phyloP scores from a whole-genome alignment of 1,140 invertebrate species.

The Whitmania pigra region DNA sequence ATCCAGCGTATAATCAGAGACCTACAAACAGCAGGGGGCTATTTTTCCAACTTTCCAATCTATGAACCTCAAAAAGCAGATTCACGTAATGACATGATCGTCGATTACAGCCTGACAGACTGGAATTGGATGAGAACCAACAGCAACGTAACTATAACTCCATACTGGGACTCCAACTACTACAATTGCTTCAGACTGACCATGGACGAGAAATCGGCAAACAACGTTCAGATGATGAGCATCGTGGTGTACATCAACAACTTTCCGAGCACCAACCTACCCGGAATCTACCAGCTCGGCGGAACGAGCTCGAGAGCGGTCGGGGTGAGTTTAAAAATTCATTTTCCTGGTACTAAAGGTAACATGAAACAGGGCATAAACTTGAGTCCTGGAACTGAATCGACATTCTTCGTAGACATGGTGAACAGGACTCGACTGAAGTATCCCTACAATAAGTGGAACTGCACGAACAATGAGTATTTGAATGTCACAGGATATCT shows the following conservation, averaged over 20 bases:
- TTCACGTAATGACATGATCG: not conserved
- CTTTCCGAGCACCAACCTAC: not conserved
- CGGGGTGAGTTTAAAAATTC: slow-evolving; percentile 3
- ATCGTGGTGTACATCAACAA: not conserved
- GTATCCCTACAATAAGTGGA: slow-evolving; percentile 1
- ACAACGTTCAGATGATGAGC: not conserved
- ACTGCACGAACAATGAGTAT: not conserved
- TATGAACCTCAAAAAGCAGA: not conserved
- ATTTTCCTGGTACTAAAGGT: slow-evolving; percentile 2
- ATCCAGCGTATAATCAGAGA: not conserved
- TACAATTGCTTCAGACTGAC: not conserved
- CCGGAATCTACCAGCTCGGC: not conserved
- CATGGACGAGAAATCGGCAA: not conserved
- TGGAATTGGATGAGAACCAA: slow-evolving; percentile 4
- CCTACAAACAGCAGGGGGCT: not conserved
- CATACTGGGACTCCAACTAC: slow-evolving; percentile 6
- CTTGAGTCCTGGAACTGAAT: slow-evolving; percentile 6
- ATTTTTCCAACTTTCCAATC: slow-evolving; percentile 7
- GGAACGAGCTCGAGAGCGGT: not conserved
- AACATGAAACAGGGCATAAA: slow-evolving; percentile 3
- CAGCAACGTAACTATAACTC: not conserved
- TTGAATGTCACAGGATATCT: not conserved
- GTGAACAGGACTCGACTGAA: slow-evolving; percentile 1
- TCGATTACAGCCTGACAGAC: not conserved
- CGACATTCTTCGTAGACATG: slow-evolving; percentile 3